Percentiles rank a stretch among this genome's conserved stretches.
Conservation (phyloP, 2,797 vertebrate genomes). For the Ptychobarbus kaznakovi region DNA sequence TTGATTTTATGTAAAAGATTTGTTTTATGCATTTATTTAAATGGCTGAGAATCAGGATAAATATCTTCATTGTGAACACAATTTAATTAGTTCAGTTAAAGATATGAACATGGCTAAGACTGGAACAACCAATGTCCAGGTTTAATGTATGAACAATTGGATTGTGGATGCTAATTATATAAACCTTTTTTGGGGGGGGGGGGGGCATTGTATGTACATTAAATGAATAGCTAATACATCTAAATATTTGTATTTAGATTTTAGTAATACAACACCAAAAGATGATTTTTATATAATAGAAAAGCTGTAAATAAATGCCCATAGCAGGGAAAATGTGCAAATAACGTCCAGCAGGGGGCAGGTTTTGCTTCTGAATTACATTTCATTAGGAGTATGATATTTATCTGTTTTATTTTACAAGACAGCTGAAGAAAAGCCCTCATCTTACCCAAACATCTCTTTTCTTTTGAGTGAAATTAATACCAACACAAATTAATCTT, state of each 20-base stretch:
- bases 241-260: neutral
- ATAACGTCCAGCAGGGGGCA: conserved; percentile 71
- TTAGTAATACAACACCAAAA: neutral
- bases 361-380: conserved; percentile 59
- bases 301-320: neutral
- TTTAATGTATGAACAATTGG: neutral
- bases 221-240: neutral
- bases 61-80: neutral
- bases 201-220: neutral
- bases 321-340: neutral
- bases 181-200: neutral
- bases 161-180: neutral
- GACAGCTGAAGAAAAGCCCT: neutral
- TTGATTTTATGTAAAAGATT: neutral
- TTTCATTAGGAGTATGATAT: neutral
- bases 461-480: neutral
- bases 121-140: neutral
- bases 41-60: neutral
- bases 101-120: neutral
- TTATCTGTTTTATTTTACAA: neutral
- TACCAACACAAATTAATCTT: neutral
- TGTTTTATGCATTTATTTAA: neutral
- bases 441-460: neutral
- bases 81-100: neutral
- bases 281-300: neutral